A percentile compares a stretch with the other conserved stretches of the same genome.
These are phyloP conservation scores for Ptilonorhynchus violaceus DNA, from an alignment of 2,113 vertebrate species.

Conservation along the genomic window DNA sequence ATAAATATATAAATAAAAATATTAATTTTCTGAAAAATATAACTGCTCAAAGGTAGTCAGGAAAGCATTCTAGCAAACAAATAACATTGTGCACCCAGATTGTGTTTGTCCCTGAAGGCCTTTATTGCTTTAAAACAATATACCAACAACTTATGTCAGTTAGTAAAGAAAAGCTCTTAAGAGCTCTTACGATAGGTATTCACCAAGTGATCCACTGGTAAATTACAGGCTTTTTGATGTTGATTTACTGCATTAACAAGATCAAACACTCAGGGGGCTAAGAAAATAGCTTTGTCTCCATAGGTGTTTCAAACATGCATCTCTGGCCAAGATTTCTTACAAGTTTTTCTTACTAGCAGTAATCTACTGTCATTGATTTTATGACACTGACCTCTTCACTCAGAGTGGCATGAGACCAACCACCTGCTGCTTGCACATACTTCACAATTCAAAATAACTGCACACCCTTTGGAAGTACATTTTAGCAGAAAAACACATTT, in stretches of 20 bases:
- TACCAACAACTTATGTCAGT: background rate
- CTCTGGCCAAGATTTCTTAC: background rate
- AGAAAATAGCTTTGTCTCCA: background rate
- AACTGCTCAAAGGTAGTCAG: background rate
- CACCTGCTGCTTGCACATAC: background rate
- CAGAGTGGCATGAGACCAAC: background rate
- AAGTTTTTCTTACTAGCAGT: background rate
- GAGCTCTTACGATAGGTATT: background rate
- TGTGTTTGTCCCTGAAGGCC: background rate
- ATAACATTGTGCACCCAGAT: background rate
- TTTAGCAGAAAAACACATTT: background rate
- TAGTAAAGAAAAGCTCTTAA: background rate
- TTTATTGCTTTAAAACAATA: background rate
- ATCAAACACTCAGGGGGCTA: background rate
- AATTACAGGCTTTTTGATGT: background rate
- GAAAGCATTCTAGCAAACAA: background rate
- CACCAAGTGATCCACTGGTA: background rate
- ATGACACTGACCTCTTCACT: background rate
- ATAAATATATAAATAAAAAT: background rate
- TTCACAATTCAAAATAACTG: background rate
- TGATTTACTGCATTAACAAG: background rate
- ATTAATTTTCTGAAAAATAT: background rate
- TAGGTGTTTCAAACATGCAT: background rate
- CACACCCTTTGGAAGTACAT: background rate
- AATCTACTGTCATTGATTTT: background rate